Evolutionary conservation across 2,113 vertebrate genomes (phyloP).

Genomic region (Phainopepla nitens): DNA sequence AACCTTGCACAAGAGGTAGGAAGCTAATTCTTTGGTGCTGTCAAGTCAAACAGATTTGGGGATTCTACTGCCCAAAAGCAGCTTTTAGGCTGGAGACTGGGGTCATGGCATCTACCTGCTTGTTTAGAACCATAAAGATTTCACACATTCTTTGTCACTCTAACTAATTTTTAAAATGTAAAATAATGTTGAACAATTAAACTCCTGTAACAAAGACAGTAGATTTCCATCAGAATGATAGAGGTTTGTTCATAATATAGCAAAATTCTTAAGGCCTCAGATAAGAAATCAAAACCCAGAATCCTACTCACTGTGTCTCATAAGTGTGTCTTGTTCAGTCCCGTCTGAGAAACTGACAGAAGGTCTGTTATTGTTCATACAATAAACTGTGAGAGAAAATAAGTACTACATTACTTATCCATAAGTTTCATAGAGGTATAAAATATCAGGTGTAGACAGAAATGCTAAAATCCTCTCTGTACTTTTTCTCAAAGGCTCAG

Average conservation of each 20-base stretch:
- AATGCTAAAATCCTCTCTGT: background rate
- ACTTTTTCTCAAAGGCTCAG: background rate
- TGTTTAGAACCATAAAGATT: background rate
- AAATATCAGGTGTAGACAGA: background rate
- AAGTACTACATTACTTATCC: background rate
- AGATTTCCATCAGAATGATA: background rate
- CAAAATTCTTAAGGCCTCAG: background rate
- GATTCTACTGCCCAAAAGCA: background rate
- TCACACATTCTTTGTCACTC: rapidly evolving
- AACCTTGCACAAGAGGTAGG: background rate
- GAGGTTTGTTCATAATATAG: background rate
- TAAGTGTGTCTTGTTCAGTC: background rate
- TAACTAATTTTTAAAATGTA: background rate
- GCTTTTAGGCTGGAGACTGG: background rate
- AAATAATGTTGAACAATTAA: background rate
- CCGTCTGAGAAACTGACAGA: background rate
- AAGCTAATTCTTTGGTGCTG: background rate
- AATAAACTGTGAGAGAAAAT: background rate
- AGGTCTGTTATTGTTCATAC: background rate
- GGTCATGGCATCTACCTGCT: background rate
- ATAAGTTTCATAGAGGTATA: background rate
- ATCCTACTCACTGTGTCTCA: background rate
- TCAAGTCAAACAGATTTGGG: background rate
- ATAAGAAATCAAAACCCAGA: background rate
- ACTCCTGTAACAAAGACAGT: background rate